Base-by-base conservation (phyloP, 2,888 invertebrate species). In the Athalia circularis region DNA sequence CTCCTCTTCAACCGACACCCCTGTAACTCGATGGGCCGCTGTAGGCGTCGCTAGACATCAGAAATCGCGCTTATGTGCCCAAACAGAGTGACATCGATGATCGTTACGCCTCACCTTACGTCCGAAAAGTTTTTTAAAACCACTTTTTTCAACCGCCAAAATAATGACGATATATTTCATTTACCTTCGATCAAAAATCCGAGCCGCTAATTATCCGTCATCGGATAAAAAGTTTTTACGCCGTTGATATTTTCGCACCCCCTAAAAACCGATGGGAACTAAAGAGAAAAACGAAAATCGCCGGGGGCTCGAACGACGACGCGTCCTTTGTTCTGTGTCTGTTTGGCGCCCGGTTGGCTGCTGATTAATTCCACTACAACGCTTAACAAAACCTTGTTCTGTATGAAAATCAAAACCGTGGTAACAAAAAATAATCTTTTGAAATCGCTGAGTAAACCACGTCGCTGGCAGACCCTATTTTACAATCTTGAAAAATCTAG, bases 1-100 rank as follows among this genome's bases (percentile, higher is more conserved):
- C 65, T 77, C 64, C 77, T 64, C 54, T 72, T 59, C 76, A 65
- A 77, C 74, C 70, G 74, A 50, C 70, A 75, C 62, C 74, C 74
- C 13, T 61, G 61, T 7, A 43, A n/a, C 15, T 62, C 48, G 15
- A 54, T 54, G 29, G 9, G 15, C 15, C 48, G 48, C 8, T 8
- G 8, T 67, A 7, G 47, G 45, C 75, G 75, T 75, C 75, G 75
- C 62, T 61, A 72, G 61, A 62, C 75, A 59, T 72, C 70, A 45
- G 59, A 59, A 59, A 72, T 59, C 72, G 59, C 47, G 72, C 47
- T 45, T 29, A 59, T 62, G 29, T 29, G 2, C 29, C 29, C 29
- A 29, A 29, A 29, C 29, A 29, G 13, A n/a, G 62, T 48, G 48
- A 75, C 75, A 75, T 75, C 75, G 59, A 72, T 72, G 29, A 29